phyloP scores from a whole-genome alignment of 2,797 vertebrate species.

The Octomys mimax region DNA sequence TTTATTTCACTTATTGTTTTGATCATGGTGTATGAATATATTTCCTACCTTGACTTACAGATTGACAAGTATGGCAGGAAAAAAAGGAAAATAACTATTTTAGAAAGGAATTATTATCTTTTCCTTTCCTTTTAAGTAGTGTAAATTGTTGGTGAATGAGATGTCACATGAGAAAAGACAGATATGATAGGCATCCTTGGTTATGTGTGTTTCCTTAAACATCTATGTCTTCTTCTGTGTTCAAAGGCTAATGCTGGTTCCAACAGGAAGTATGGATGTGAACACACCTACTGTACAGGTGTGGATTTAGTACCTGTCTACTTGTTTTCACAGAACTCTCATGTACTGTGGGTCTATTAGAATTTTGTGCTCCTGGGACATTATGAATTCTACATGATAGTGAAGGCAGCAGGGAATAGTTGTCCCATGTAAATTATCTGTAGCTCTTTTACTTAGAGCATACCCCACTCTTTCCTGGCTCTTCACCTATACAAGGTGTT shows the following conservation, averaged over 20 bases:
- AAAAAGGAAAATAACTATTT: neutral
- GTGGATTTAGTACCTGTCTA: neutral
- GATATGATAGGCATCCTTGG: neutral
- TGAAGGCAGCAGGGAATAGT: neutral
- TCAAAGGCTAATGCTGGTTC: slow-evolving; percentile 27
- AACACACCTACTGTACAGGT: neutral
- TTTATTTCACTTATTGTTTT: slow-evolving; percentile 50
- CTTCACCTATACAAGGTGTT: neutral
- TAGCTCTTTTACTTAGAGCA: neutral
- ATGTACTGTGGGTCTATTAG: neutral
- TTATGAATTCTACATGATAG: neutral
- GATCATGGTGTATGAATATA: neutral
- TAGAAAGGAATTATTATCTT: slow-evolving; percentile 3
- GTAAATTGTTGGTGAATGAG: neutral
- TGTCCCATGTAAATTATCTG: neutral
- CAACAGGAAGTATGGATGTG: neutral
- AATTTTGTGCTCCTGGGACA: neutral
- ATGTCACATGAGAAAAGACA: neutral
- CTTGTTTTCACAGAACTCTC: neutral
- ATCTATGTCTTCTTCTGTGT: neutral
- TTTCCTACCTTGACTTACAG: neutral
- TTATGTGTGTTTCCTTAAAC: slow-evolving; percentile 4
- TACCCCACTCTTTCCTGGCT: neutral
- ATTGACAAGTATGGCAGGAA: neutral
- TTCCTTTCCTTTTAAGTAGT: neutral